Percentiles rank a stretch among this genome's conserved stretches.
phyloP scores from a whole-genome alignment of 2,797 vertebrate species.

The Mionectes olivaceus region DNA sequence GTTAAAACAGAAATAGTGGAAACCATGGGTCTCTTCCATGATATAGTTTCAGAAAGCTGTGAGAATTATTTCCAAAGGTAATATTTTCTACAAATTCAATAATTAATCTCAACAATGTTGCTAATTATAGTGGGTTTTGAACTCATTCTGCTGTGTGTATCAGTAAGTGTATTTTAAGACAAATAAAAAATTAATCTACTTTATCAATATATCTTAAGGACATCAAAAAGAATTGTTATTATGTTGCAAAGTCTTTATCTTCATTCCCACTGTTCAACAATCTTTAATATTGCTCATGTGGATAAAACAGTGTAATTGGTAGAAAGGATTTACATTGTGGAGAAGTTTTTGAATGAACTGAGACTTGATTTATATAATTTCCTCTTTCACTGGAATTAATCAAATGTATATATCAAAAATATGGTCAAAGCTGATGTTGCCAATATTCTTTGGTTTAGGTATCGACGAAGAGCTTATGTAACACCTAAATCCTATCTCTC shows the following conservation, averaged over 20 bases:
- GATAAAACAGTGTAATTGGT: background rate
- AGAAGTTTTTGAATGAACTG: background rate
- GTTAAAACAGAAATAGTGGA: constrained; percentile 76
- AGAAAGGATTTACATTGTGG: background rate
- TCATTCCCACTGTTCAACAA: background rate
- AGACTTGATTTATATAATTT: background rate
- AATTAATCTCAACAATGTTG: background rate
- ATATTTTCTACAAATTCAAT: background rate
- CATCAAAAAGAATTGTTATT: background rate
- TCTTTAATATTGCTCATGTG: background rate
- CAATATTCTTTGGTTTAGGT: constrained; percentile 58
- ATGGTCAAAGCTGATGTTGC: background rate
- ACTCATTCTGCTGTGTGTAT: background rate
- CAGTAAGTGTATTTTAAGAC: background rate
- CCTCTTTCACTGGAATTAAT: background rate
- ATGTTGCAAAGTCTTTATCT: background rate
- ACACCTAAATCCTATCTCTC: constrained; percentile 80
- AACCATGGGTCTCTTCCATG: constrained; percentile 81
- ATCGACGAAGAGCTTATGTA: constrained; percentile 76
- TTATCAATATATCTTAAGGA: background rate
- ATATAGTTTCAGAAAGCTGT: constrained; percentile 79
- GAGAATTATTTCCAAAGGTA: constrained; percentile 83
- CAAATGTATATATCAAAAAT: background rate
- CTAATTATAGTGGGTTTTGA: background rate
- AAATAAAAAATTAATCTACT: background rate